Evolutionary conservation across 1,140 invertebrate genomes (phyloP), one percentile per base, ranked within the genome.

Genomic region (Teleogryllus occipitalis): DNA sequence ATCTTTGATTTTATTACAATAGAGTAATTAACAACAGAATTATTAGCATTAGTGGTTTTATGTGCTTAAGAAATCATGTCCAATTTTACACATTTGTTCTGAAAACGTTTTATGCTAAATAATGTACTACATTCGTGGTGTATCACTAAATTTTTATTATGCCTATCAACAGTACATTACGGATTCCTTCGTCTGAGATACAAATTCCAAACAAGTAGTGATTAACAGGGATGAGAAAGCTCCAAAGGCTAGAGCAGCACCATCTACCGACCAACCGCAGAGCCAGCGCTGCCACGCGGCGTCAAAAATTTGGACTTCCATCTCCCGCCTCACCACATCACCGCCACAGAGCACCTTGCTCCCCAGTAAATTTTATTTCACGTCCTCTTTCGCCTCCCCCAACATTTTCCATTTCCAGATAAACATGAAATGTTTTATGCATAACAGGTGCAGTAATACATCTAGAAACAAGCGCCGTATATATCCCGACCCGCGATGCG

Each of bases 371-470:
- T 65, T 65, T 65, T 65, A 65, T 65, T 65, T 65, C 54, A 7
- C 18, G 54, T 65, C 54, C 54, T 65, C 54, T 65, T 65, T 18
- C 27, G 27, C 54, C 54, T 10, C 18, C 54, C 54, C 10, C 54
- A 65, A 65, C 54, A 65, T 65, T 65, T 65, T 65, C 54, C 54
- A 65, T 65, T 65, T 65, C 54, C 54, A 65, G 54, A 65, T 65
- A 65, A 65, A 65, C 54, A 65, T 65, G 54, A 65, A 65, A 65
- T 65, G 54, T 65, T 65, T 65, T 65, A 65, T 65, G 54, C 54
- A 65, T 65, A 65, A 65, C 54, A 65, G 54, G 54, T 65, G 54
- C 54, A 18, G 54, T 65, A 65, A 65, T 65, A 65, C 54, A 65
- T 65, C 54, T 65, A 65, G 7, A 65, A 65, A 65, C 54, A 65